A percentile compares a stretch with the other conserved stretches of the same genome.
phyloP scores from a whole-genome alignment of 2,888 invertebrate genomes.

The Leptopilina myrica region DNA sequence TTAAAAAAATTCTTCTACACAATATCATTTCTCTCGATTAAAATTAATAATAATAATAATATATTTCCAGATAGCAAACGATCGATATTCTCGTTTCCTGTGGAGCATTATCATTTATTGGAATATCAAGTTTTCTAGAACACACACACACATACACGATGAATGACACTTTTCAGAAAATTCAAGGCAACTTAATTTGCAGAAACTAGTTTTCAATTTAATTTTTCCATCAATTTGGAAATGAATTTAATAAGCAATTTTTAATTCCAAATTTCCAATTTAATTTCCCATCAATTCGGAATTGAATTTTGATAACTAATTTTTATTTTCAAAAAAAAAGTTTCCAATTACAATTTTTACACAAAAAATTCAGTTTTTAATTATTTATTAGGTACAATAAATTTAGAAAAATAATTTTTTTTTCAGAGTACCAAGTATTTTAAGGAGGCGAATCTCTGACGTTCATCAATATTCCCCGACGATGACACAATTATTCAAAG shows the following conservation, averaged over 20 bases:
- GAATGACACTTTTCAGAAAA: conserved; percentile 10
- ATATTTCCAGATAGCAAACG: conserved; percentile 11
- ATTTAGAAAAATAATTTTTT: no score
- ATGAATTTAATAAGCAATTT: no score
- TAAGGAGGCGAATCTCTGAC: background rate
- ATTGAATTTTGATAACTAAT: no score
- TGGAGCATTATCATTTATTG: background rate
- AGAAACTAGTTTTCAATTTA: background rate
- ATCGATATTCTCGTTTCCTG: conserved; percentile 35
- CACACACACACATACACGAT: background rate
- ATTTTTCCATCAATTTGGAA: no score
- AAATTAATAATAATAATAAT: background rate
- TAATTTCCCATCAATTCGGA: no score
- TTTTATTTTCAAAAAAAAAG: no score
- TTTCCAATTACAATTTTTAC: no score
- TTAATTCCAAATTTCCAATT: background rate
- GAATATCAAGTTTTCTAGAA: background rate
- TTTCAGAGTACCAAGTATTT: background rate
- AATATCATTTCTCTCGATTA: no score
- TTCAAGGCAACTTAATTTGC: background rate
- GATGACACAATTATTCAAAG: background rate
- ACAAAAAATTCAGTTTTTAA: background rate
- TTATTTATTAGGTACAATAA: background rate
- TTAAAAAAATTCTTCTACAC: no score
- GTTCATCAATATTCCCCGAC: background rate